A percentile compares a stretch with the other conserved stretches of the same genome.
Conservation (phyloP, 2,888 invertebrate species). For the Epinotia demarniana region DNA sequence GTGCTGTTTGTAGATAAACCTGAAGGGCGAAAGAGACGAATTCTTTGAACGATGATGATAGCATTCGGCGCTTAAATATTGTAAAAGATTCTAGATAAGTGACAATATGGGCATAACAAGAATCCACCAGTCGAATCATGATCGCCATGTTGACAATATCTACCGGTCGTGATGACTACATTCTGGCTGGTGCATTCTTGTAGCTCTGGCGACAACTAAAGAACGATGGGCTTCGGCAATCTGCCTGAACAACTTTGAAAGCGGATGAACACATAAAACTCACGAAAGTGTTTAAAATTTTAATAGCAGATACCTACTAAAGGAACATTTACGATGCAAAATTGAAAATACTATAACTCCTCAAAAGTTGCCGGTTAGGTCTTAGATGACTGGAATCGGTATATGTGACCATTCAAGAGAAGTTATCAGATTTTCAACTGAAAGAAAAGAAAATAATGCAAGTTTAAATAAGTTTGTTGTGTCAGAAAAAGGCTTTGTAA, state of each 20-base stretch:
- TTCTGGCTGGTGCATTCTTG: conserved; percentile 19
- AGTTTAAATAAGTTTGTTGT: background rate
- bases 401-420: background rate
- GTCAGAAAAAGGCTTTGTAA: background rate
- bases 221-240: background rate
- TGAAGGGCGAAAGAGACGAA: conserved; percentile 1
- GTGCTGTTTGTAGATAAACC: background rate
- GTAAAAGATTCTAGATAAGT: conserved; percentile 14
- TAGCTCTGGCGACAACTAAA: conserved; percentile 1
- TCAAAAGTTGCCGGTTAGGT: background rate
- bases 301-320: background rate
- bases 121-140: conserved; percentile 4
- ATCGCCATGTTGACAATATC: conserved; percentile 20
- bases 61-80: conserved; percentile 10
- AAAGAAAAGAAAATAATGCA: background rate
- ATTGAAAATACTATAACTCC: background rate
- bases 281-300: background rate
- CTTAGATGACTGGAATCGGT: background rate
- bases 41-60: background rate
- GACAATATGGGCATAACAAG: conserved; percentile 10
- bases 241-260: conserved; percentile 6
- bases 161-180: conserved; percentile 10
- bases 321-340: background rate
- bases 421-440: background rate
- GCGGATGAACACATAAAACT: background rate